Evolutionary conservation across 64 coral and sea anemone species (phyloP), one percentile per base, ranked within the genome.

Genomic region (Pocillopora damicornis): DNA sequence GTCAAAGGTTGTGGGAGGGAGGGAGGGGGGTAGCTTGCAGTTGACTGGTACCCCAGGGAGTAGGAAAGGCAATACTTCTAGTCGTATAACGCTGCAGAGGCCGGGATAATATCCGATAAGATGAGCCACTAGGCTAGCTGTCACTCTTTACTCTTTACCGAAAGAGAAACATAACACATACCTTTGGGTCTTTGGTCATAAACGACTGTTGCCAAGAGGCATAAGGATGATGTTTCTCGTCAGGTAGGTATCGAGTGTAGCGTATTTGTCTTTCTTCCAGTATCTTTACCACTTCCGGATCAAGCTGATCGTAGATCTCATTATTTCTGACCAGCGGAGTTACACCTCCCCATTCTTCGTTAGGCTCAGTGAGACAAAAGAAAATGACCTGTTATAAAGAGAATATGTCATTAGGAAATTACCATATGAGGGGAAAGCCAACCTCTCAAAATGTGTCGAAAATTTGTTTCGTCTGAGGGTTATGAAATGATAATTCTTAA

Each of bases 201-300:
- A 98, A 98, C 0, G 87, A 91, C 79, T 90, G 89, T 73, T 98
- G 96, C 96, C 96, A 98, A 6, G 92, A 94, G 8, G 75, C 38
- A 37, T 92, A 98, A 26, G 88, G 86, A 64, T 90, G 80, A 15
- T 75, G 75, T 63, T 86, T 89, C 63, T 90, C 81, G 30, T 88
- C 63, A 17, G 86, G 76, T 13, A 98, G 73, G 58, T 87, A 98
- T 9, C 90, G 75, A 0, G 75, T 84, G 73, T 98, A 94, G 17
- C 96, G 92, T 17, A 98, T 94, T 51, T 88, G 71, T 65, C 82
- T 98, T 61, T 92, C 77, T 59, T 94, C 69, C 11, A 94, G 80
- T 35, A 92, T 94, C n/a, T 79, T 45, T 2, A 98, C 84, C 63
- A 98, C 63, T 17, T 37, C 45, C 2, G 77, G 87, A 59, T 98